phyloP scores from a whole-genome alignment of 2,797 vertebrate genomes.

The Pseudopleuronectes americanus region DNA sequence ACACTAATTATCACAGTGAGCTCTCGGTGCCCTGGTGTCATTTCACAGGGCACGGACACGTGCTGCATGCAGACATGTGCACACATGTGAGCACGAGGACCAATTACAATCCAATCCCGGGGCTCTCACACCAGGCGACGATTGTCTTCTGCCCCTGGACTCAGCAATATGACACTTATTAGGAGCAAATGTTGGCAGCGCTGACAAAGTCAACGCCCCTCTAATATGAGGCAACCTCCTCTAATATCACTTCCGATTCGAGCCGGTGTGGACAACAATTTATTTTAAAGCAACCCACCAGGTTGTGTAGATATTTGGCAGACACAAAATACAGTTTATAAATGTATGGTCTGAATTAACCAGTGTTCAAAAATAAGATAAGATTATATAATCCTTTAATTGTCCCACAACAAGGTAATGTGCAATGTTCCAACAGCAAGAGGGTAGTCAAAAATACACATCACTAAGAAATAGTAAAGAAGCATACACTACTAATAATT shows the following conservation, averaged over 20 bases:
- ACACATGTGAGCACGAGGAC: constrained; percentile 32
- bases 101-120: constrained; percentile 59
- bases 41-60: constrained; percentile 14
- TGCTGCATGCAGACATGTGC: constrained; percentile 25
- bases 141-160: constrained; percentile 47
- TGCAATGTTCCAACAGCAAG: no score
- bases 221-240: constrained; percentile 9
- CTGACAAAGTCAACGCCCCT: constrained; percentile 7
- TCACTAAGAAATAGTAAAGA: no score
- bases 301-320: background rate
- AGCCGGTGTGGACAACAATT: constrained; percentile 3
- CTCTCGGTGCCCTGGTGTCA: constrained; percentile 30
- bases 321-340: background rate
- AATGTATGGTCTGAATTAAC: no score
- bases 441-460: no score
- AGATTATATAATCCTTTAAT: no score
- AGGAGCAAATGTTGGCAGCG: constrained; percentile 15
- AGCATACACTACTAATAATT: no score
- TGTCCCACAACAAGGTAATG: no score
- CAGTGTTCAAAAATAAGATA: no score
- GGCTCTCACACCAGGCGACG: constrained; percentile 30
- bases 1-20: constrained; percentile 55
- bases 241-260: constrained; percentile 28
- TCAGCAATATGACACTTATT: constrained; percentile 49
- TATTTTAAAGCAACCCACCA: background rate